Evolutionary conservation across 2,797 vertebrate species (phyloP).

Genomic region (Neopelma chrysocephalum): DNA sequence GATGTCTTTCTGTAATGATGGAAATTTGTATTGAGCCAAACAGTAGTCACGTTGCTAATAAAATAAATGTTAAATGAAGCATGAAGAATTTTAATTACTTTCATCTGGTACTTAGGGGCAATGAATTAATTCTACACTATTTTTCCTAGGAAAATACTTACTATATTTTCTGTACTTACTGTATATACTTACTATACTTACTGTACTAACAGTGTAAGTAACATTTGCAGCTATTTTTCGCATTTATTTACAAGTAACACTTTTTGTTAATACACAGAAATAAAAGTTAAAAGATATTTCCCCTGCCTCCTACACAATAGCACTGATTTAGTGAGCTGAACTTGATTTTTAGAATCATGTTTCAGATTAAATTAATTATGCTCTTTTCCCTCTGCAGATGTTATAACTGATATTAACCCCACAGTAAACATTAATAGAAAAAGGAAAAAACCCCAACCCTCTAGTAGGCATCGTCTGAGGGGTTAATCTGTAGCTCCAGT

Average conservation of each 20-base stretch:
- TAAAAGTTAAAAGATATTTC: background rate
- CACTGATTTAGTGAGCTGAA: background rate
- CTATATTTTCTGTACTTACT: no score
- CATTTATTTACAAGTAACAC: background rate
- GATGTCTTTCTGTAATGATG: background rate
- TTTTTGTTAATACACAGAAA: background rate
- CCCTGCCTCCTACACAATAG: background rate
- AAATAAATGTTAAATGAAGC: slow-evolving; percentile 19
- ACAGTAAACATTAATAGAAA: background rate
- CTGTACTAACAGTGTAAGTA: background rate
- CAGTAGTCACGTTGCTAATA: background rate
- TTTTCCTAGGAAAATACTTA: slow-evolving; percentile 11
- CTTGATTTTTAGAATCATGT: background rate
- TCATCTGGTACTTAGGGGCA: background rate
- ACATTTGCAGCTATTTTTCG: background rate
- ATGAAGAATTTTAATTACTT: slow-evolving; percentile 48
- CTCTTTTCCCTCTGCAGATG: background rate
- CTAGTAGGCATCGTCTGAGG: background rate
- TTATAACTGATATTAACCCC: background rate
- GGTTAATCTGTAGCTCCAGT: slow-evolving; percentile 41
- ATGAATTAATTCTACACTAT: background rate
- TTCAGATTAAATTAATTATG: background rate
- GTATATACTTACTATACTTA: no score
- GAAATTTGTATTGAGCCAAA: slow-evolving; percentile 51
- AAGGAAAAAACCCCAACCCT: background rate